Conservation (phyloP, 2,113 vertebrate species). For the Columba livia region DNA sequence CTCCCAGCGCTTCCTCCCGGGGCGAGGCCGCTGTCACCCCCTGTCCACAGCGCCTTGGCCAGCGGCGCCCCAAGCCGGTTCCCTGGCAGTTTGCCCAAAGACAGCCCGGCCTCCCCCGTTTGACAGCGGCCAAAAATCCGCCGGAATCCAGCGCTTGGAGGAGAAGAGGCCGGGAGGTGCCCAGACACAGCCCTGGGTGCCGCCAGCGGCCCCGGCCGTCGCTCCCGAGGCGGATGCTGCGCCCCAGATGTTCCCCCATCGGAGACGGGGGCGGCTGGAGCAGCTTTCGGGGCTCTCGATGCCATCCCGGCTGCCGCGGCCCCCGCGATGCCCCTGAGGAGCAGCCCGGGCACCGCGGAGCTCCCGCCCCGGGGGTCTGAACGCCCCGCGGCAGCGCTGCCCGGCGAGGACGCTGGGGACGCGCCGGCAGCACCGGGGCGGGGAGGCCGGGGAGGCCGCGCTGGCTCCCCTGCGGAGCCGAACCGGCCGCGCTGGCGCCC, state of each 20-base stretch:
- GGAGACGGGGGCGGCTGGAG: not conserved
- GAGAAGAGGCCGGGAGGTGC: not conserved
- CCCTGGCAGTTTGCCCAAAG: not conserved
- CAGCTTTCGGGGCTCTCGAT: not conserved
- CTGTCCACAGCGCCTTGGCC: fast-evolving
- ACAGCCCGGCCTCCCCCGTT: not conserved
- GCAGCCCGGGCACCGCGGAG: too few species aligned
- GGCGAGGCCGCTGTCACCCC: not conserved
- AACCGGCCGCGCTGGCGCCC: not conserved
- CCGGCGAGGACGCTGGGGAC: too few species aligned
- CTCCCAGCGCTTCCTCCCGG: not conserved
- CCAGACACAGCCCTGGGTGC: not conserved
- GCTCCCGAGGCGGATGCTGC: too few species aligned
- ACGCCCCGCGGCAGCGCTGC: not conserved
- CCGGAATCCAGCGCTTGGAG: not conserved
- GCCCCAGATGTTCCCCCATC: too few species aligned
- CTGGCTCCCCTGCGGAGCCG: not conserved
- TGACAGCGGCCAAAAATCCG: not conserved
- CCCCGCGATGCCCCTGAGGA: not conserved
- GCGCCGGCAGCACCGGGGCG: too few species aligned
- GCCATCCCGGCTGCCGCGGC: not conserved
- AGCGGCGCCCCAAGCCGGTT: not conserved
- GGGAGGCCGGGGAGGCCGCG: too few species aligned
- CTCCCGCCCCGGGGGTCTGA: too few species aligned
- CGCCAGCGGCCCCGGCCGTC: not conserved